Evolutionary conservation across 2,797 vertebrate species (phyloP), one percentile per base, ranked within the genome.

Genomic region (Paguma larvata): DNA sequence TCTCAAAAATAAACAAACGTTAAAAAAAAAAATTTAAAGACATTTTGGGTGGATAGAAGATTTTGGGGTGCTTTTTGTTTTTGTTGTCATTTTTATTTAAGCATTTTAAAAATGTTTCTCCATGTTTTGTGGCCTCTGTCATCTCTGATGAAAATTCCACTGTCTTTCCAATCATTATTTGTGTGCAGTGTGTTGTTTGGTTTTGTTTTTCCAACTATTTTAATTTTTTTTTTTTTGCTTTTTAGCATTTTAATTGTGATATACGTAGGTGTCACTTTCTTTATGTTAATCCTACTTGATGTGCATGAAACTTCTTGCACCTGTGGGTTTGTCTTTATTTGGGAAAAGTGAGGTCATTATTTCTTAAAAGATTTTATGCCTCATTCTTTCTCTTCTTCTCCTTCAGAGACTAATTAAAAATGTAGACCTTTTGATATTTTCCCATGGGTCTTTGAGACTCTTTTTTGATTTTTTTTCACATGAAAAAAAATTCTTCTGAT

Each of bases 351-450:
- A 18, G 5, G 6, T 16, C 32, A 6, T 94, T 68, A 12, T 73
- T 73, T 68, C 53, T 91, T 70, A 7, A 80, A 72, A n/a, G 38
- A 8, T 68, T 87, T 84, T 91, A 63, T 79, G 46, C 44, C 44
- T 65, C 25, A 32, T 68, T 68, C 3, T 63, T 91, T 80, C 12
- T 89, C 21, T 67, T 38, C 23, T 18, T 89, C 41, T 68, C 13
- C 63, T 75, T 89, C 19, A 38, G 63, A 67, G 41, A 84, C 65
- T 79, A 51, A 34, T 67, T 41, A 67, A 77, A 93, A 34, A 59
- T 79, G 38, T 4, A 63, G 73, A 73, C 19, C 18, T 96, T 95
- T 46, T 84, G 8, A 14, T 63, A 67, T 96, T 90, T 89, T 83
- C 41, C 27, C 2, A 15, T 46, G 77, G 63, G 48, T 63, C 70